A percentile compares a stretch with the other conserved stretches of the same genome.
phyloP scores from a whole-genome alignment of 2,888 invertebrate species.

The Rhimphoctona megacephalus region DNA sequence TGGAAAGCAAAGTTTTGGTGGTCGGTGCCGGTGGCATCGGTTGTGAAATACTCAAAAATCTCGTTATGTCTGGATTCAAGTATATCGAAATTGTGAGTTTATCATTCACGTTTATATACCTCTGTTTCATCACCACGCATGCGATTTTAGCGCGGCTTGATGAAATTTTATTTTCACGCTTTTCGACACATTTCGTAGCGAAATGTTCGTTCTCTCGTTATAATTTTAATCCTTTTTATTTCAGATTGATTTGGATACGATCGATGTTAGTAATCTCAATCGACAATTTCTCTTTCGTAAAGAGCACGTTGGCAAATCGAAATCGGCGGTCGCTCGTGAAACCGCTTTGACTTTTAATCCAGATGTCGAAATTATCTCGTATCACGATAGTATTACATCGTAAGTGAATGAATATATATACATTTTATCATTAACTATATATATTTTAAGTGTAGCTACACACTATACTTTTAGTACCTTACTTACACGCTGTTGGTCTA shows the following conservation, averaged over 20 bases:
- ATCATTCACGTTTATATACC: neutral
- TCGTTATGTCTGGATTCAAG: constrained; percentile 96
- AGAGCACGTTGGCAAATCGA: constrained; percentile 99
- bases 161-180: neutral
- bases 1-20: constrained; percentile 91
- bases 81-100: constrained; percentile 96
- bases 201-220: neutral
- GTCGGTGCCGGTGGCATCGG: constrained; percentile 99
- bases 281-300: constrained; percentile 99
- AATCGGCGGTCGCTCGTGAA: constrained; percentile 96
- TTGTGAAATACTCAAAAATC: constrained; percentile 98
- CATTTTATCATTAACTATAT: neutral
- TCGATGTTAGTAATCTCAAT: constrained; percentile 99
- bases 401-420: constrained; percentile 84
- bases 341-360: constrained; percentile 96
- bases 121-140: neutral
- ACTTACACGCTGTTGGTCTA: no score
- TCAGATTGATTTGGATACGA: constrained; percentile 99
- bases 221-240: constrained; percentile 79
- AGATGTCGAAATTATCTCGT: constrained; percentile 93
- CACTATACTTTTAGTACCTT: no score
- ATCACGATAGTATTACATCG: constrained; percentile 97
- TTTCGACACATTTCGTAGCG: neutral
- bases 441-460: no score
- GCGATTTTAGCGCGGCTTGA: neutral